Evolutionary conservation across 1,140 invertebrate genomes (phyloP).

Genomic region (Stenopsyche tienmushanensis): DNA sequence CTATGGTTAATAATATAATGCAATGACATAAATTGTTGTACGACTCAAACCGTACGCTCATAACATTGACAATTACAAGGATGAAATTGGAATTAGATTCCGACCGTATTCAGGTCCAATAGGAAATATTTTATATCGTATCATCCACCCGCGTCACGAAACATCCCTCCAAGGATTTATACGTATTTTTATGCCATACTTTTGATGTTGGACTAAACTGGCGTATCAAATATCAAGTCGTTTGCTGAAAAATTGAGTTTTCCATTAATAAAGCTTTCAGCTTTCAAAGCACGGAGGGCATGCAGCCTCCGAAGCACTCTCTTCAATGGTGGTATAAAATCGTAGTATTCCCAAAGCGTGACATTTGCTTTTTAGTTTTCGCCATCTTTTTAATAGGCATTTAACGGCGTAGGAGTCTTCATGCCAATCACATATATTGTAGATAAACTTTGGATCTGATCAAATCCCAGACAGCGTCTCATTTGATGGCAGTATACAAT

Average conservation of each 20-base stretch:
- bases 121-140: not conserved
- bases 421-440: no score
- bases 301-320: not conserved
- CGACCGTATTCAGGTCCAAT: not conserved
- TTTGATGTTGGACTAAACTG: slow-evolving; percentile 4
- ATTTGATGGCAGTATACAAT: no score
- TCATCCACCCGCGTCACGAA: not conserved
- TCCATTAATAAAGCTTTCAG: slow-evolving; percentile 11
- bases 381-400: not conserved
- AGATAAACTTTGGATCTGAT: no score
- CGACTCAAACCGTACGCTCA: no score
- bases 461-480: no score
- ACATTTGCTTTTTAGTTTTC: not conserved
- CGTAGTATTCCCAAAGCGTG: not conserved
- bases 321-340: not conserved
- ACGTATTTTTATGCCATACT: not conserved
- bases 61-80: no score
- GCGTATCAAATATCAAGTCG: slow-evolving; percentile 8
- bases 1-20: no score
- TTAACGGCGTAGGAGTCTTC: not conserved
- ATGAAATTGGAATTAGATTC: not conserved
- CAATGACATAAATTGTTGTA: no score
- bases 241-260: slow-evolving; percentile 7
- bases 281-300: not conserved
- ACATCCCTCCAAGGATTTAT: slow-evolving; percentile 2